Evolutionary conservation across 2,888 invertebrate species (phyloP).

Genomic region (Netelia inedita): DNA sequence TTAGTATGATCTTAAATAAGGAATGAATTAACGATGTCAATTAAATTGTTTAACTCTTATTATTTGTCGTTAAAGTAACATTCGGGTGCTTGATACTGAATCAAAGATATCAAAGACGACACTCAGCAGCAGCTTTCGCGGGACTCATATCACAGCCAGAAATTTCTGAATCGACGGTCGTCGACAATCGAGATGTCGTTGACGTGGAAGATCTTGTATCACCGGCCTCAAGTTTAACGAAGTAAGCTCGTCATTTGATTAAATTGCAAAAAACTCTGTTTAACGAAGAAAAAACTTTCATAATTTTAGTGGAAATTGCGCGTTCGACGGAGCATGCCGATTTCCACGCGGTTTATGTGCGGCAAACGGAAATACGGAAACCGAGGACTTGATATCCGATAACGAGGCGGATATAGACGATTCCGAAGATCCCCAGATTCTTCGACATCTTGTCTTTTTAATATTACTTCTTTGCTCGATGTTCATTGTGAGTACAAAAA

Average conservation of each 20-base stretch:
- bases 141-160: slow-evolving; percentile 72
- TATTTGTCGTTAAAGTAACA: slow-evolving; percentile 87
- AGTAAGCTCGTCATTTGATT: slow-evolving; percentile 63
- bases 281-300: background rate
- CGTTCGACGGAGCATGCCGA: slow-evolving; percentile 73
- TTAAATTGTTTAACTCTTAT: background rate
- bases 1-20: too few species aligned
- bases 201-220: slow-evolving; percentile 84
- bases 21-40: background rate
- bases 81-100: slow-evolving; percentile 93
- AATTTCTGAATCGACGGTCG: slow-evolving; percentile 58
- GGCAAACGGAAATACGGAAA: slow-evolving; percentile 80
- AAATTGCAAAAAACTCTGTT: background rate
- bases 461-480: slow-evolving; percentile 93
- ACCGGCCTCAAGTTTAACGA: slow-evolving; percentile 69
- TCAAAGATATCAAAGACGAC: slow-evolving; percentile 91
- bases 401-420: slow-evolving; percentile 82
- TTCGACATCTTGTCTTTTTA: slow-evolving; percentile 93
- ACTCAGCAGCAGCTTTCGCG: slow-evolving; percentile 77
- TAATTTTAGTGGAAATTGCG: slow-evolving; percentile 66
- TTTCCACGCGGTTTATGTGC: slow-evolving; percentile 78
- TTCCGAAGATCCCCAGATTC: slow-evolving; percentile 89
- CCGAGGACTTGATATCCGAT: slow-evolving; percentile 79
- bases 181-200: slow-evolving; percentile 75
- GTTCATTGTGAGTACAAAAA: slow-evolving; percentile 91